Conservation (phyloP, 64 coral and sea anemone species). For the Stichodactyla mertensii region DNA sequence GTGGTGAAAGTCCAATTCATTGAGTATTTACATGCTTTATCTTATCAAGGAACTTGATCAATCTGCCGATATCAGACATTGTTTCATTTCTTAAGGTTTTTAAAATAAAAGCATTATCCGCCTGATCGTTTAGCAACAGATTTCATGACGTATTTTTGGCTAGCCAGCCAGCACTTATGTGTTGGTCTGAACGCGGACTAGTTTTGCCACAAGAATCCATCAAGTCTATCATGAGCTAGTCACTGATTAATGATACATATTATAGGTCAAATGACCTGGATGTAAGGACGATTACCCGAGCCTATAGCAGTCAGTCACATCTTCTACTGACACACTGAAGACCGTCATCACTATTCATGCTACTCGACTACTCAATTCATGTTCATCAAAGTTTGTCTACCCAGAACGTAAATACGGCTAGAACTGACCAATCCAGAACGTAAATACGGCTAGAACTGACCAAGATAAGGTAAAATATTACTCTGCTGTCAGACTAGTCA, state of each 20-base stretch:
- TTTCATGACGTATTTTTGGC: neutral
- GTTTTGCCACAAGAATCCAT: neutral
- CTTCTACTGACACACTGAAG: neutral
- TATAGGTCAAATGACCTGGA: neutral
- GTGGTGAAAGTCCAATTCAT: neutral
- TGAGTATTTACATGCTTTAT: neutral
- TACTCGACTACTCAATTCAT: neutral
- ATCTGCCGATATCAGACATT: neutral
- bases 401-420: too few relatives aligned
- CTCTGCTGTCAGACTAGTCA: too few relatives aligned
- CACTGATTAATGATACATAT: neutral
- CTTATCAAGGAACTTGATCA: neutral
- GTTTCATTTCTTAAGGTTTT: neutral
- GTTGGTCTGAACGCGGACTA: neutral
- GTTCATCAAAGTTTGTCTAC: neutral
- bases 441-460: too few relatives aligned
- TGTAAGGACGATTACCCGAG: neutral
- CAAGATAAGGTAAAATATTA: too few relatives aligned
- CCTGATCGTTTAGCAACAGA: neutral
- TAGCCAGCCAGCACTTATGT: neutral
- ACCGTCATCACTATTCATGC: neutral
- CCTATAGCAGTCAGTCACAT: neutral
- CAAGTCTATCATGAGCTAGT: neutral
- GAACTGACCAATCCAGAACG: too few relatives aligned
- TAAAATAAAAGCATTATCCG: neutral